Base-by-base conservation (phyloP, 2,888 invertebrate species). In the Mechanitis messenoides region DNA sequence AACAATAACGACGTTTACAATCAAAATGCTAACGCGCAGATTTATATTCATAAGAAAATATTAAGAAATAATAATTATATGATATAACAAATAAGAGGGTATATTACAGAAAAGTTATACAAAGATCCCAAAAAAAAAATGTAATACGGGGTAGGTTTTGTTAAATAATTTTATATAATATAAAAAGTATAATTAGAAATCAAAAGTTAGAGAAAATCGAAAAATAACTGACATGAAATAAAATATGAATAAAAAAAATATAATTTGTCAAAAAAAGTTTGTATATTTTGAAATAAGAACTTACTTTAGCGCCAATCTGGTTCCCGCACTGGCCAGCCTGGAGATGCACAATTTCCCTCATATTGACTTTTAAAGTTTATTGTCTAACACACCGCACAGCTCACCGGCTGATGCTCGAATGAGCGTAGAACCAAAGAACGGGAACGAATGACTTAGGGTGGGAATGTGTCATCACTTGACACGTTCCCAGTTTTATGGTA, bases 261-360 rank as follows among this genome's bases (percentile, higher is more conserved):
- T 5, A 35, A 35, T 35, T 6, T 35, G 35, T 35, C 6, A 6
- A 2, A 50, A 50, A 9, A 31, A 31, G 31, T 31, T 9, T 11
- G 47, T 5, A 50, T 42, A 35, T 55, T 46, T 20, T 20, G 20
- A 20, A 60, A 33, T 50, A 56, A 11, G 9, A 58, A 86, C 89
- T 85, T 69, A 91, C 91, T 83, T 90, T 91, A 54, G 91, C 89
- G 75, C 95, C 95, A 74, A 95, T 95, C 90, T 95, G 95, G 91
- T 95, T 95, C 61, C 95, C 95, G 89, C 95, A 95, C 87, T 95
- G 95, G 74, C 95, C 95, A 69, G 94, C 95, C 82, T 95, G 95
- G 60, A 95, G 92, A 76, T 95, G 95, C 78, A 95, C 94, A 77
- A 95, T 95, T 91, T 95, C 95, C 89, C 95, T 93, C 95, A 95